phyloP scores from a whole-genome alignment of 2,797 vertebrate species.

The Glyptemys insculpta region DNA sequence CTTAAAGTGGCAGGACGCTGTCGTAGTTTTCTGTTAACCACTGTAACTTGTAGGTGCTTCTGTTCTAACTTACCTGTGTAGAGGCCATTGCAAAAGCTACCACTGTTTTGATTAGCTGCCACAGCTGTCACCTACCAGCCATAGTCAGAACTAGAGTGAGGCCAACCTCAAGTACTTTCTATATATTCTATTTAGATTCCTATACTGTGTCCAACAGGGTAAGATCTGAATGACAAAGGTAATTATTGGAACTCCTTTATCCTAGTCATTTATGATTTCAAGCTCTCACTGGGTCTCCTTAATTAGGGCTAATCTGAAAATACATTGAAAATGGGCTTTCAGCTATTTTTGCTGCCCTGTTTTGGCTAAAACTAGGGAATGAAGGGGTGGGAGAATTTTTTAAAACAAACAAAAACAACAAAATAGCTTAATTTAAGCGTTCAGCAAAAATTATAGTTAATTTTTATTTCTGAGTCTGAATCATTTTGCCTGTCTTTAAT shows the following conservation, averaged over 20 bases:
- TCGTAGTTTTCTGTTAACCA: not conserved
- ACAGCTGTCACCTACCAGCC: not conserved
- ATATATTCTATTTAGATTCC: not conserved
- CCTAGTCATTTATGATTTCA: not conserved
- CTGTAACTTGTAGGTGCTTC: not conserved
- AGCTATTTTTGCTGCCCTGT: not conserved
- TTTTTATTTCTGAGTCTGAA: not conserved
- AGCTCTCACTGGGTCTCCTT: not conserved
- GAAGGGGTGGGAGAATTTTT: not conserved
- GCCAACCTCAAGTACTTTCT: not conserved
- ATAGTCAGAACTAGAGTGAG: not conserved
- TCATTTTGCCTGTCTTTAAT: not conserved
- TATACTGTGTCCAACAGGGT: not conserved
- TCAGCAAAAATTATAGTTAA: not conserved
- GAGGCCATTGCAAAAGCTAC: rapidly evolving
- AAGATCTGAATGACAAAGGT: not conserved
- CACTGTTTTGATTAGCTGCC: not conserved
- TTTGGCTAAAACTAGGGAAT: not conserved
- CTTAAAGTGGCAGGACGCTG: not conserved
- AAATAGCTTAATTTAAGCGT: not conserved
- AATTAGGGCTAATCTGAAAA: not conserved
- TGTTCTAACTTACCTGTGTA: not conserved
- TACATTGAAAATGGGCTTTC: not conserved
- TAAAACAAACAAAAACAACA: not conserved
- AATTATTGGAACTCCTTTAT: not conserved